Evolutionary conservation across 2,888 invertebrate genomes (phyloP), one percentile per base, ranked within the genome.

Genomic region (Melikaiella ostensackeni): DNA sequence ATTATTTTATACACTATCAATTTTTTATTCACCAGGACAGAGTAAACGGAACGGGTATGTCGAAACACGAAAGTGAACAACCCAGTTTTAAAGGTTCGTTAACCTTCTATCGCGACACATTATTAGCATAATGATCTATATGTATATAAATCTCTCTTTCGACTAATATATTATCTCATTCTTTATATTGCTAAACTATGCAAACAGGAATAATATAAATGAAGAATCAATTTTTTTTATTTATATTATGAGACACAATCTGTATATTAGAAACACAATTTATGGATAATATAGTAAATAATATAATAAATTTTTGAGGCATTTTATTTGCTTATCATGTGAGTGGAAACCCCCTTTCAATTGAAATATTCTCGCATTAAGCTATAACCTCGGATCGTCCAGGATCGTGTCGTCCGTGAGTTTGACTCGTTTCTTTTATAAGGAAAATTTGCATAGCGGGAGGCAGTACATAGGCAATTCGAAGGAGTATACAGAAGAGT

Each of bases 401-500:
- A 64, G 42, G 64, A 42, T 64, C 64, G n/a, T n/a, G n/a, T n/a
- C n/a, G n/a, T n/a, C n/a, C n/a, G n/a, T n/a, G n/a, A n/a, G n/a
- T n/a, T n/a, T n/a, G n/a, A n/a, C n/a, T n/a, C n/a, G 33, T 33
- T 75, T 75, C 50, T 64, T 75, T 27, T 21, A 33, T 64, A 13
- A 64, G n/a, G 9, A 55, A 13, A 50, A 75, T 75, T 75, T 38
- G 30, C 75, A 75, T 63, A 75, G 33, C 50, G 50, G n/a, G 35
- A 75, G 63, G 75, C 50, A 55, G 21, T 33, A 35, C 42, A 33
- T n/a, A 57, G 30, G 7, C 13, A 24, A 74, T 38, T 59, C 59
- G 38, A 55, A 55, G 19, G 13, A 38, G 38, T 59, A 74, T 59
- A 33, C 19, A 21, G 57, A 59, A 79, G 77, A 81, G 79, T 79